A percentile compares a stretch with the other conserved stretches of the same genome.
phyloP scores from a whole-genome alignment of 2,888 invertebrate genomes.

The Parascotia fuliginaria region DNA sequence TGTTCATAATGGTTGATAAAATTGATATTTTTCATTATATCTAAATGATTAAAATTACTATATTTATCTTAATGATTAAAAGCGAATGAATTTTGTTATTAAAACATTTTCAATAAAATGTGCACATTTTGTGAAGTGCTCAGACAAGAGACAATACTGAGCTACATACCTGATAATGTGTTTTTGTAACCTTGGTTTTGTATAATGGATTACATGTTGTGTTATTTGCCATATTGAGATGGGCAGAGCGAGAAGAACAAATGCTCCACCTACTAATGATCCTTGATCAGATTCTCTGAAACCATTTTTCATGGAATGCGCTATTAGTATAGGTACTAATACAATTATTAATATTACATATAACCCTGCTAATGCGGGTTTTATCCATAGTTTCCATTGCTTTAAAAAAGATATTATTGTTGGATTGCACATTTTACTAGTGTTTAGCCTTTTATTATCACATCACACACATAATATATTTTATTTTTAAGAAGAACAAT shows the following conservation, averaged over 20 bases:
- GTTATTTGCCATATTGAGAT: slow-evolving; percentile 98
- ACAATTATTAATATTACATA: slow-evolving; percentile 93
- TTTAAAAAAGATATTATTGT: slow-evolving; percentile 69
- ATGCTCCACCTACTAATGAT: slow-evolving; percentile 94
- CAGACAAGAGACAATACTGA: too few species aligned
- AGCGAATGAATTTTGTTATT: too few species aligned
- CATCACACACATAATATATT: slow-evolving; percentile 42
- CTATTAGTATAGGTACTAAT: slow-evolving; percentile 93
- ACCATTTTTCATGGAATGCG: slow-evolving; percentile 92
- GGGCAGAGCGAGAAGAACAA: slow-evolving; percentile 95
- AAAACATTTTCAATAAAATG: too few species aligned
- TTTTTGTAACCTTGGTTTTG: slow-evolving; percentile 95
- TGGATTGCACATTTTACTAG: slow-evolving; percentile 69
- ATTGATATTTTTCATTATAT: too few species aligned
- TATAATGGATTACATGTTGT: slow-evolving; percentile 97
- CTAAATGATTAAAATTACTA: too few species aligned
- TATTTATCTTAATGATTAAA: too few species aligned
- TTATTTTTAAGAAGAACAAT: slow-evolving; percentile 9
- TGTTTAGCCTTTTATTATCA: slow-evolving; percentile 24
- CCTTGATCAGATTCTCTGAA: slow-evolving; percentile 92
- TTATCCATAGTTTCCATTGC: slow-evolving; percentile 95
- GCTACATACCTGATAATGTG: slow-evolving; percentile 93
- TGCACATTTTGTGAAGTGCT: too few species aligned
- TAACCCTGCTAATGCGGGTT: slow-evolving; percentile 92
- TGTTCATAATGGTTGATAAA: too few species aligned